Evolutionary conservation across 2,888 invertebrate species (phyloP).

Genomic region (Eristalis pertinax): DNA sequence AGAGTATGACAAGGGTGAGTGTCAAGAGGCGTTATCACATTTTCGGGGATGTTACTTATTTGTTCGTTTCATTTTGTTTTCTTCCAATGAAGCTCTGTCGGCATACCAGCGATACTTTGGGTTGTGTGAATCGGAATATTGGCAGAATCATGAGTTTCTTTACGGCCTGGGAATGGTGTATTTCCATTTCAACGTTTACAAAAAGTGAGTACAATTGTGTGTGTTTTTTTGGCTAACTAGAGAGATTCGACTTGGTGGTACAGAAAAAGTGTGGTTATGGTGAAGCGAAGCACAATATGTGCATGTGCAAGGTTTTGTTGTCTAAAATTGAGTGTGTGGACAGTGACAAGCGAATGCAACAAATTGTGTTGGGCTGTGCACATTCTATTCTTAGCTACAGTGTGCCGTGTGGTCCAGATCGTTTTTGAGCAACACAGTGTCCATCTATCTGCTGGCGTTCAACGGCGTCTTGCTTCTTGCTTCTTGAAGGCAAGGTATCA

Average conservation of each 20-base stretch:
- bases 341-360: no score
- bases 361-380: no score
- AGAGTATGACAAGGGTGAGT: conserved; percentile 95
- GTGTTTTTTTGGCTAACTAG: neutral
- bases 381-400: no score
- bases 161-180: conserved; percentile 98
- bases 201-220: conserved; percentile 89
- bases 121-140: conserved; percentile 87
- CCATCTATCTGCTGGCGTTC: no score
- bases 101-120: conserved; percentile 97
- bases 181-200: conserved; percentile 97
- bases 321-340: no score
- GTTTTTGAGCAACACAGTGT: no score
- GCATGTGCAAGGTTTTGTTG: neutral
- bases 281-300: neutral
- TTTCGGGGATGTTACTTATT: neutral
- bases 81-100: conserved; percentile 90
- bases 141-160: conserved; percentile 94
- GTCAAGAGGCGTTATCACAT: neutral
- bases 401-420: no score
- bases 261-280: no score
- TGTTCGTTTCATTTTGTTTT: conserved; percentile 1
- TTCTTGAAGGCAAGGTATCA: no score
- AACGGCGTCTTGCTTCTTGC: no score
- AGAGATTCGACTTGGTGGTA: neutral